Percentiles rank a stretch among this genome's conserved stretches.
phyloP scores from a whole-genome alignment of 2,113 vertebrate genomes.

The Pristiophorus japonicus region DNA sequence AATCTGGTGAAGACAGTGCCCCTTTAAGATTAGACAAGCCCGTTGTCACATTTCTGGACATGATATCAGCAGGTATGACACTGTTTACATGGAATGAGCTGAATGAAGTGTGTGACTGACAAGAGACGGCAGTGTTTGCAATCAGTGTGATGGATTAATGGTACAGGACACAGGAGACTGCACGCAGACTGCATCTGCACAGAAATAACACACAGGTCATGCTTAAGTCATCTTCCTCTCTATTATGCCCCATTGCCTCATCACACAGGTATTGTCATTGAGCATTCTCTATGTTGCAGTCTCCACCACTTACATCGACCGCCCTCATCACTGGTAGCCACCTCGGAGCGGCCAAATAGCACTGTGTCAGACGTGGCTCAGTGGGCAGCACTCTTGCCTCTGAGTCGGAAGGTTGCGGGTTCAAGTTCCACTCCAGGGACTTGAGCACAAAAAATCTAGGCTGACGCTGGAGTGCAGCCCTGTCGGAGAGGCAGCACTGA shows the following conservation, averaged over 20 bases:
- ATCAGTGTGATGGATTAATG: neutral
- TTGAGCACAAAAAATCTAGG: no score
- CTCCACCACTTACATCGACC: neutral
- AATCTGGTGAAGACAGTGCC: neutral
- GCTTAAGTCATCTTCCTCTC: neutral
- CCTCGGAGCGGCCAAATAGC: no score
- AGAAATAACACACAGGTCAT: slow-evolving; percentile 19
- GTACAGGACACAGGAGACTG: neutral
- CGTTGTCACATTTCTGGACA: neutral
- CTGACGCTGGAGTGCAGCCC: no score
- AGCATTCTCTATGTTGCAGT: neutral
- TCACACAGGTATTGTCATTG: neutral
- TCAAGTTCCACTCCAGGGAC: no score
- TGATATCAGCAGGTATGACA: neutral
- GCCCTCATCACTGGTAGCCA: no score
- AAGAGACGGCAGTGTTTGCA: neutral
- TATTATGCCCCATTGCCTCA: neutral
- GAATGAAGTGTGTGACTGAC: neutral
- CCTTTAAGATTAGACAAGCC: neutral
- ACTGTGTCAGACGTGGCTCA: no score
- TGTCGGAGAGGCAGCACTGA: no score
- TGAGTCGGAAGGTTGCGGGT: no score
- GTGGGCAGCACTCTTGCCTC: no score
- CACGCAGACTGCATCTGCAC: neutral
- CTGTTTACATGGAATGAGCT: neutral